A percentile compares a stretch with the other conserved stretches of the same genome.
phyloP scores from a whole-genome alignment of 2,113 vertebrate genomes.

The Cebidichthys violaceus region DNA sequence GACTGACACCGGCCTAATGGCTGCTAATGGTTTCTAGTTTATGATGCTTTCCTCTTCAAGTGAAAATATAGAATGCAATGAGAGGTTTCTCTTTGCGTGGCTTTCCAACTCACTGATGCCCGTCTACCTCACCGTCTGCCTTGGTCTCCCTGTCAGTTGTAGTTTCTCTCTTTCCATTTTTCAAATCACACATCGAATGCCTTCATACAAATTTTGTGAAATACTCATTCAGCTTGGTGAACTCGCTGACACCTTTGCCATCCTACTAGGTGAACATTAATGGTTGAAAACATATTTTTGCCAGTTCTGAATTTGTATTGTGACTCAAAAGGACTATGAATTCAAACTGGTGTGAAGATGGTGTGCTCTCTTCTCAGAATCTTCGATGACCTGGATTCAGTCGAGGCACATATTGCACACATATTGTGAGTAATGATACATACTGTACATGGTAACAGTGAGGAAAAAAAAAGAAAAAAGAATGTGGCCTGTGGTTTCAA shows the following conservation, averaged over 20 bases:
- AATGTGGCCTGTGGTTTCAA: conserved; percentile 10
- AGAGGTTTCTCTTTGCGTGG: conserved; percentile 34
- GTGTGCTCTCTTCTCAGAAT: not conserved
- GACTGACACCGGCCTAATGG: conserved; percentile 76
- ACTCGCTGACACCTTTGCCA: not conserved
- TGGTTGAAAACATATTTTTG: not conserved
- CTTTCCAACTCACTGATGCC: conserved; percentile 9
- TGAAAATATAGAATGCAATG: conserved; percentile 54
- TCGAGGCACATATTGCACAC: not conserved
- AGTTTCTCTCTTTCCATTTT: not conserved
- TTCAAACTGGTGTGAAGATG: not conserved
- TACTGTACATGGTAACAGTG: not conserved
- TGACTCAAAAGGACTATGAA: not conserved
- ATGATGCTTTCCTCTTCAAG: conserved; percentile 61
- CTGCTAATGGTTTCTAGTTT: conserved; percentile 74
- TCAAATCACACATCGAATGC: not conserved
- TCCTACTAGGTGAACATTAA: not conserved
- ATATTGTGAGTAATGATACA: not conserved
- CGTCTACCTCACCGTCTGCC: not conserved
- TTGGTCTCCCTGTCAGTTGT: not conserved
- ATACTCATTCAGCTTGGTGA: not conserved
- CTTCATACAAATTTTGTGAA: not conserved
- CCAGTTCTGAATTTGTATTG: not conserved
- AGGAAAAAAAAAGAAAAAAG: not conserved
- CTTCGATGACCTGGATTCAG: not conserved